phyloP scores from a whole-genome alignment of 2,888 invertebrate genomes.

The Conus canariensis region DNA sequence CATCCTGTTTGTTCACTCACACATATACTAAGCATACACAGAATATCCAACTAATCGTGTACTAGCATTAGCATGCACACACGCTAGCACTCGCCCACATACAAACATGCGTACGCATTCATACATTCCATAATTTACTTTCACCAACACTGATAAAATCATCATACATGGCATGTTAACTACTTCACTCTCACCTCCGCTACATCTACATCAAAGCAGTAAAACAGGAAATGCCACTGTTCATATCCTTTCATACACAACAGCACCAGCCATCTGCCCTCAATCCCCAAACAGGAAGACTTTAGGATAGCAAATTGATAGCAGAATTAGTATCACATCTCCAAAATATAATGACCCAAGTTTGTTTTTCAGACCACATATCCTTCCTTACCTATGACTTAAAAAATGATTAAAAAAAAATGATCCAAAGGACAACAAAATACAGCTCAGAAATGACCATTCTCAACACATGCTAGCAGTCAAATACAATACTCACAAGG shows the following conservation, averaged over 20 bases:
- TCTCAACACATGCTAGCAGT: no score
- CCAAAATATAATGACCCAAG: neutral
- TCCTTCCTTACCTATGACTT: no score
- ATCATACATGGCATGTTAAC: neutral
- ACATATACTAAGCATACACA: neutral
- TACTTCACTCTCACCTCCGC: neutral
- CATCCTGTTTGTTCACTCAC: neutral
- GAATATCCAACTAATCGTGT: no score
- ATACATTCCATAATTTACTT: neutral
- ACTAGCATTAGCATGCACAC: neutral
- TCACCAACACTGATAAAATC: neutral
- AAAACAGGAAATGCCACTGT: neutral
- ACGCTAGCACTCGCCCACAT: slow-evolving; percentile 2
- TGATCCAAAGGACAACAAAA: no score
- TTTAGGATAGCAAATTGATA: neutral
- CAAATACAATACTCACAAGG: no score
- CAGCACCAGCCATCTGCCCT: slow-evolving; percentile 2
- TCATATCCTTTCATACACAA: neutral
- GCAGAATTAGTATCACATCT: neutral
- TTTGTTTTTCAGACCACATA: no score
- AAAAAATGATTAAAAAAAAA: no score
- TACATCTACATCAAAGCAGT: neutral
- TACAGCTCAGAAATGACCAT: no score
- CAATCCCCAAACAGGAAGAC: slow-evolving; percentile 19
- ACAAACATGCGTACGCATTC: slow-evolving; percentile 8